Evolutionary conservation across 2,797 vertebrate species (phyloP).

Genomic region (Triplophysa bombifrons): DNA sequence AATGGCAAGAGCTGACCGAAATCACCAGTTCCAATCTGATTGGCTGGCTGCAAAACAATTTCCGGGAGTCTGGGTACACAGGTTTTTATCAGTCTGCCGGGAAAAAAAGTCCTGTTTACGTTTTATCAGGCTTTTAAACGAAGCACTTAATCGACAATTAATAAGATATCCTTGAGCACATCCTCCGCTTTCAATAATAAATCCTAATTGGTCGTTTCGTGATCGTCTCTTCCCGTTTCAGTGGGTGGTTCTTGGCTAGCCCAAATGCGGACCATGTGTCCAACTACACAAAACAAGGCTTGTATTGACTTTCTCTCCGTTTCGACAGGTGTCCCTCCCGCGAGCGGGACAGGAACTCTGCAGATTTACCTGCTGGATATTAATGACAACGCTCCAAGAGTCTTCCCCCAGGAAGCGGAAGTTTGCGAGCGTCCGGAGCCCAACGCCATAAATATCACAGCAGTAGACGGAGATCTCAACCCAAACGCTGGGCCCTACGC

Average conservation of each 20-base stretch:
- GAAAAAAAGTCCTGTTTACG: neutral
- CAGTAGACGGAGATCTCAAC: constrained; percentile 88
- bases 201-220: neutral
- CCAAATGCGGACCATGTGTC: neutral
- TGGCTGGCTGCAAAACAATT: neutral
- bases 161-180: neutral
- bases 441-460: constrained; percentile 93
- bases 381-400: constrained; percentile 93
- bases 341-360: constrained; percentile 92
- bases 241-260: neutral
- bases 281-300: neutral
- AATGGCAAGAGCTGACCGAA: neutral
- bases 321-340: constrained; percentile 84
- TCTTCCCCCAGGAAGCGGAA: constrained; percentile 91
- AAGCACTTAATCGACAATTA: neutral
- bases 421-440: constrained; percentile 91
- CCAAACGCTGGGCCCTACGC: constrained; percentile 94
- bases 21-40: neutral
- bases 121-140: neutral
- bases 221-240: neutral
- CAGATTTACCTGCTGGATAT: constrained; percentile 93
- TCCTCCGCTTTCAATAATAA: neutral
- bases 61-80: neutral
- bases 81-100: neutral
- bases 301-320: neutral